Evolutionary conservation across 2,113 vertebrate species (phyloP), one percentile per base, ranked within the genome.

Genomic region (Ciconia maguari): DNA sequence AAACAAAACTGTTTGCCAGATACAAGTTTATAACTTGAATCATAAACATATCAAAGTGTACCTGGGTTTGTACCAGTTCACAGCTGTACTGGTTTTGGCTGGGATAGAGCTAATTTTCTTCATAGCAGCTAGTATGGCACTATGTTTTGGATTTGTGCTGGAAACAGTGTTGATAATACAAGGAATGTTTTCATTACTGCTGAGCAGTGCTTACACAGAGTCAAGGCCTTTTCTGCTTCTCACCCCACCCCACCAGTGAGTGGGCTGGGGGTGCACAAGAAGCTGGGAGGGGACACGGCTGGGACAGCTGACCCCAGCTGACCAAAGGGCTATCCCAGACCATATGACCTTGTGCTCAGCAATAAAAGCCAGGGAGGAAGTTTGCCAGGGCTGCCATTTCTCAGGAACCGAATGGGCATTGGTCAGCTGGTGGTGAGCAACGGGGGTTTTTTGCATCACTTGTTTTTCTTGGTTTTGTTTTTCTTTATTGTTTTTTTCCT

Each of bases 191-290:
- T 16, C 16, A 19, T 29, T 60, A 48, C 1, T 15, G 8, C 4
- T 4, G 4, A 81, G 9, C 29, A 70, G 38, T 3, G 3, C 41
- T n/a, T 34, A 4, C 51, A 52, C 19, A 36, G 29, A 1, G 1
- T n/a, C 22, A 61, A 87, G 71, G 54, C 20, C 46, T 57, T 16
- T 46, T 14, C 7, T 58, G 55, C 32, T 41, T 4, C n/a, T 46
- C 54, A 30, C 10, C 3, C 19, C 6, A 20, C 2, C 26, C 13
- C 38, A 42, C 8, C 32, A 52, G n/a, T 0, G 2, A 65, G n/a
- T 0, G 32, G 30, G 20, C 21, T 64, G 32, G 16, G 12, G 18
- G 13, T 44, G 48, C 48, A 55, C 41, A 48, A 48, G 76, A 8
- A 46, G 15, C 0, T 57, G 36, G 13, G 24, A 81, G 62, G 8